phyloP scores from a whole-genome alignment of 2,113 vertebrate species.

The Perognathus longimembris region DNA sequence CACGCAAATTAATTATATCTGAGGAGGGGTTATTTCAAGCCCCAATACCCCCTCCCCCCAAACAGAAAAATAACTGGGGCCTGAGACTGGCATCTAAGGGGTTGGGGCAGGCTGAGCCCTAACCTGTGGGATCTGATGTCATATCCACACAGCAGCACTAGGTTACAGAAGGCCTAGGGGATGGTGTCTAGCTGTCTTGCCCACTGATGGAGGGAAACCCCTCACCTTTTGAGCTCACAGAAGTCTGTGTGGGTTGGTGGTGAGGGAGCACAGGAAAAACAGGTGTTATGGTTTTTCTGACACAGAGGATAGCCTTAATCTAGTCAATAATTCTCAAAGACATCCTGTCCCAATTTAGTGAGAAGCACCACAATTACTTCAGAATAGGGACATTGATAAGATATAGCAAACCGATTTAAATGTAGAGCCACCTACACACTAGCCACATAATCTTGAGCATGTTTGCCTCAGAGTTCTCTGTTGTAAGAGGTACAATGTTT shows the following conservation, averaged over 20 bases:
- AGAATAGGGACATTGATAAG: slow-evolving; percentile 35
- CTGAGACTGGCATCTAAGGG: not conserved
- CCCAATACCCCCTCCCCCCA: too few species aligned
- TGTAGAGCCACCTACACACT: not conserved
- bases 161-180: not conserved
- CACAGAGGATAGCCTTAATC: not conserved
- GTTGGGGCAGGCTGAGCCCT: not conserved
- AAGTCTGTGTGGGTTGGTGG: not conserved
- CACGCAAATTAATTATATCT: not conserved
- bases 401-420: slow-evolving; percentile 30
- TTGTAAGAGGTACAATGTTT: not conserved
- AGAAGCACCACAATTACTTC: slow-evolving; percentile 24
- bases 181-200: not conserved
- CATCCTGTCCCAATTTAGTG: not conserved
- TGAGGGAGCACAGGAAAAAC: not conserved
- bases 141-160: too few species aligned
- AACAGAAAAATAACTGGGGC: not conserved
- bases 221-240: not conserved
- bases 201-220: too few species aligned
- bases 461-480: not conserved
- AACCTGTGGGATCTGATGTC: too few species aligned
- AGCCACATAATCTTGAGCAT: not conserved
- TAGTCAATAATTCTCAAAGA: slow-evolving; percentile 44
- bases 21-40: not conserved
- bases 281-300: not conserved